A percentile compares a stretch with the other conserved stretches of the same genome.
phyloP scores from a whole-genome alignment of 2,888 invertebrate genomes.

The Agriotes lineatus region DNA sequence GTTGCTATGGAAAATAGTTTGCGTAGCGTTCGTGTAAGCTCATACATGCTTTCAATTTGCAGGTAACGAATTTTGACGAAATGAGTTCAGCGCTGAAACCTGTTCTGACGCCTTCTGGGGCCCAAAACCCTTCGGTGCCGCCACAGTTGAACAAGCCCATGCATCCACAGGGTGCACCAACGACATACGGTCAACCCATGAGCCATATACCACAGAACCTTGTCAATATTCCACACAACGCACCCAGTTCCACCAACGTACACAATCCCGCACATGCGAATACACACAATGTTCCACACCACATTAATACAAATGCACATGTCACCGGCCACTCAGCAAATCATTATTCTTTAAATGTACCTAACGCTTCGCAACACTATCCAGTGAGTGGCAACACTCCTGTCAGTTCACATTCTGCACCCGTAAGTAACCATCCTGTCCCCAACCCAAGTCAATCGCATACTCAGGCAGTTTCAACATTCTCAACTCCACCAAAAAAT shows the following conservation, averaged over 20 bases:
- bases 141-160: constrained; percentile 58
- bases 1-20: constrained; percentile 16
- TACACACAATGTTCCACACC: constrained; percentile 25
- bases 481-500: constrained; percentile 56
- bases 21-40: not conserved
- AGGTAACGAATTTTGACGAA: constrained; percentile 50
- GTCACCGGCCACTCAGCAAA: constrained; percentile 50
- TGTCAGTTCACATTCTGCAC: constrained; percentile 50
- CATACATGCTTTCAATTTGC: constrained; percentile 21
- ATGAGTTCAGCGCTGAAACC: constrained; percentile 76
- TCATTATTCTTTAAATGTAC: constrained; percentile 58
- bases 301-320: constrained; percentile 52
- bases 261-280: constrained; percentile 35
- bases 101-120: constrained; percentile 67
- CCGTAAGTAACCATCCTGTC: constrained; percentile 60
- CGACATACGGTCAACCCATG: constrained; percentile 59
- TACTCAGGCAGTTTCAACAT: constrained; percentile 47
- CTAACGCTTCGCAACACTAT: constrained; percentile 56
- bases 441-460: constrained; percentile 53
- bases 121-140: constrained; percentile 61
- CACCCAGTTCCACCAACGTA: constrained; percentile 40
- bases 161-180: constrained; percentile 58
- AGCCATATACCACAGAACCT: constrained; percentile 58
- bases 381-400: constrained; percentile 47
- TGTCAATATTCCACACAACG: constrained; percentile 55